Evolutionary conservation across 2,113 vertebrate genomes (phyloP).

Genomic region (Lamprotornis superbus): DNA sequence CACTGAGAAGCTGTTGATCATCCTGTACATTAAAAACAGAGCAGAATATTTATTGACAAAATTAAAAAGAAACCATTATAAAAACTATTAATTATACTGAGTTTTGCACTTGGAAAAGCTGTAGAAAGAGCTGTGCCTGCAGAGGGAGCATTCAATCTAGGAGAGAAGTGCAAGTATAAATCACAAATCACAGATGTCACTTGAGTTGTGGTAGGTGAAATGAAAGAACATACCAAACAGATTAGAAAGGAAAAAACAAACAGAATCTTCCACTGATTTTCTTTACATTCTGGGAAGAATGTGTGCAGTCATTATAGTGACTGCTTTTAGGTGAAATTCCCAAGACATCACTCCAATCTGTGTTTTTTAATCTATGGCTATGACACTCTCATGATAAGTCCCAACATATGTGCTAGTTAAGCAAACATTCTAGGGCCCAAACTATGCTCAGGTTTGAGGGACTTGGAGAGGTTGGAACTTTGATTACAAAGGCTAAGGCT

Average conservation of each 20-base stretch:
- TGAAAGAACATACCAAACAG: neutral
- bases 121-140: slow-evolving; percentile 34
- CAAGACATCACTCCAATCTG: neutral
- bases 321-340: neutral
- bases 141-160: slow-evolving; percentile 68
- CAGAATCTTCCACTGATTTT: neutral
- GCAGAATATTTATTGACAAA: neutral
- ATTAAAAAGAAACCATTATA: neutral
- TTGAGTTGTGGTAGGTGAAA: neutral
- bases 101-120: neutral
- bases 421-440: neutral
- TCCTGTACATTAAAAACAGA: neutral
- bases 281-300: neutral
- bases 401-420: neutral
- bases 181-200: neutral
- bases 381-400: neutral
- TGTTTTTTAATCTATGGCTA: neutral
- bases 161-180: neutral
- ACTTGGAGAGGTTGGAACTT: neutral
- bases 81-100: neutral
- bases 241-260: neutral
- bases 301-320: neutral
- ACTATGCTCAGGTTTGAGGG: neutral
- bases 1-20: neutral
- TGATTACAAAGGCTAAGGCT: neutral